Conservation (phyloP, 2,888 invertebrate species). For the Ectemnius lituratus region DNA sequence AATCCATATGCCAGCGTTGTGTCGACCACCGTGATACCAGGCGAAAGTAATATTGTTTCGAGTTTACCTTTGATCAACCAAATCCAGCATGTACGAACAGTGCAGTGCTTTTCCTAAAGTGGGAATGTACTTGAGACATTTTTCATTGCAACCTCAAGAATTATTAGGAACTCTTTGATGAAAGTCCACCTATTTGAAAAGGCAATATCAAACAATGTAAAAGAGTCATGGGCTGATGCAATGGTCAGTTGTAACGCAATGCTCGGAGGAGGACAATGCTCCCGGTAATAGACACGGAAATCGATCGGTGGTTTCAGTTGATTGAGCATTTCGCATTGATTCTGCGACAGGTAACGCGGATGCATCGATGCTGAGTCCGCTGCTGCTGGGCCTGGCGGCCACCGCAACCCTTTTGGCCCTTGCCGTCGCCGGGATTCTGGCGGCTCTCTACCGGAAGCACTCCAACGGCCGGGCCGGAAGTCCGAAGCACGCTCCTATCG, state of each 20-base stretch:
- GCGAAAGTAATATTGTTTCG: background rate
- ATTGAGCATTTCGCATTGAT: constrained; percentile 59
- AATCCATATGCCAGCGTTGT: background rate
- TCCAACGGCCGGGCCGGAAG: constrained; percentile 71
- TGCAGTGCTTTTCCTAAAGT: background rate
- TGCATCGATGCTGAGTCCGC: constrained; percentile 82
- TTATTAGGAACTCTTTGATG: background rate
- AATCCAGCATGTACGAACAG: background rate
- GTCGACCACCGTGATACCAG: background rate
- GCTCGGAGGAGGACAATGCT: constrained; percentile 7
- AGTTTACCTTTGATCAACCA: background rate
- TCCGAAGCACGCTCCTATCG: constrained; percentile 75
- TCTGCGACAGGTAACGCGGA: constrained; percentile 66
- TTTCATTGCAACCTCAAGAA: too few species aligned
- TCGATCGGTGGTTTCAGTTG: constrained; percentile 55
- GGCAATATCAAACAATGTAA: constrained; percentile 6
- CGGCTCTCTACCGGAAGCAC: constrained; percentile 83
- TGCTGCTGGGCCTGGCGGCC: constrained; percentile 87
- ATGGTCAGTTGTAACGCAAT: constrained; percentile 32
- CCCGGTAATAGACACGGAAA: constrained; percentile 29
- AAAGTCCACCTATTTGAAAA: too few species aligned
- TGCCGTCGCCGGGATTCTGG: constrained; percentile 87
- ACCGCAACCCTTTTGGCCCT: constrained; percentile 88
- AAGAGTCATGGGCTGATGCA: constrained; percentile 35
- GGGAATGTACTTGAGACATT: too few species aligned